Evolutionary conservation across 2,797 vertebrate species (phyloP).

Genomic region (Lycodopsis pacificus): DNA sequence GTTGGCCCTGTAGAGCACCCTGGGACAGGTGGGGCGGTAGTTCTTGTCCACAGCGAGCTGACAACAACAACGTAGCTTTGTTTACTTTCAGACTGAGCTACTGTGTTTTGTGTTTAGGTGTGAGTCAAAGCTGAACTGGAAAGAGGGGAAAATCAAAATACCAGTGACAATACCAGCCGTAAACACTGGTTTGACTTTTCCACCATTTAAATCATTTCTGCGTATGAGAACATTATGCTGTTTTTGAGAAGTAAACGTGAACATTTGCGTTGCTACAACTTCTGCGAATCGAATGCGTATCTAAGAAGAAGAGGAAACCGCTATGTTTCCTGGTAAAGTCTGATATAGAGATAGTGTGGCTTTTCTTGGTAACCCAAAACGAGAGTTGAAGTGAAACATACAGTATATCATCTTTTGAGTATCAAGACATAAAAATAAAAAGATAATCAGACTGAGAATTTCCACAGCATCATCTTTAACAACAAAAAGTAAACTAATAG

Average conservation of each 20-base stretch:
- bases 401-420: not conserved
- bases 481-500: too few species aligned
- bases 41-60: constrained; percentile 75
- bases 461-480: too few species aligned
- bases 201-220: not conserved
- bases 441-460: too few species aligned
- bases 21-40: constrained; percentile 62
- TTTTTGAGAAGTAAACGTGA: not conserved
- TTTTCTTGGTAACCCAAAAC: not conserved
- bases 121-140: constrained; percentile 31
- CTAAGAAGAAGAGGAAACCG: too few species aligned
- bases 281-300: not conserved
- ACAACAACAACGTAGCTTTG: not conserved
- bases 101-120: not conserved
- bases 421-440: too few species aligned
- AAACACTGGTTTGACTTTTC: not conserved
- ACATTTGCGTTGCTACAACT: not conserved
- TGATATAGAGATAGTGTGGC: not conserved
- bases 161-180: too few species aligned
- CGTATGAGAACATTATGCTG: not conserved
- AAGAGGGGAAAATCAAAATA: constrained; percentile 13
- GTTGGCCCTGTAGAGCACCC: constrained; percentile 68
- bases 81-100: not conserved
- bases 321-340: not conserved
- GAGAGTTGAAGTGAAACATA: not conserved